phyloP scores from a whole-genome alignment of 1,140 invertebrate genomes.

The Cydia splendana region DNA sequence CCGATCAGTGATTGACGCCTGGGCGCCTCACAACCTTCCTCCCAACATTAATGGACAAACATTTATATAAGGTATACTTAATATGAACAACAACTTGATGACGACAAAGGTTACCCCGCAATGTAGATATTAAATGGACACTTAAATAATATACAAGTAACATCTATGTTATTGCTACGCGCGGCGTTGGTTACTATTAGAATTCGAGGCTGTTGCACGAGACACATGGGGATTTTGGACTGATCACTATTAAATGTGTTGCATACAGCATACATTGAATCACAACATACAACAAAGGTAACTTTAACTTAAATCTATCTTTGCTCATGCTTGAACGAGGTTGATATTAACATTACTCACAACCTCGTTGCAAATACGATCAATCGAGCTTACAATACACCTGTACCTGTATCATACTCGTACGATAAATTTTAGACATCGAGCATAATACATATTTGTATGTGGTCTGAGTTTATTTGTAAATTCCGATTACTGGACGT shows the following conservation, averaged over 20 bases:
- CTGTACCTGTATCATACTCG: constrained; percentile 27
- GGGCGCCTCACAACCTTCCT: constrained; percentile 49
- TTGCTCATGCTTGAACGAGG: constrained; percentile 48
- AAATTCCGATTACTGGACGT: neutral
- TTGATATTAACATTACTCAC: constrained; percentile 43
- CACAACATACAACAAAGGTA: constrained; percentile 64
- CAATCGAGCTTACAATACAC: constrained; percentile 40
- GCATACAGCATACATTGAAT: constrained; percentile 43
- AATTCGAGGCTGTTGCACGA: constrained; percentile 67
- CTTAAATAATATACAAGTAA: constrained; percentile 25
- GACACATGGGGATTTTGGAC: constrained; percentile 36
- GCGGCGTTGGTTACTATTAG: constrained; percentile 5
- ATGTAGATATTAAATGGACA: constrained; percentile 31
- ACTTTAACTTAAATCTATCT: constrained; percentile 51
- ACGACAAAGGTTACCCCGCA: constrained; percentile 24
- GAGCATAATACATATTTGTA: neutral
- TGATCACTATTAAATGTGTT: constrained; percentile 40
- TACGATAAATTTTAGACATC: constrained; percentile 26
- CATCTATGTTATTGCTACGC: constrained; percentile 16
- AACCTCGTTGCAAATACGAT: constrained; percentile 51
- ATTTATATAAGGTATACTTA: constrained; percentile 38
- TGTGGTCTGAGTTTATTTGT: neutral
- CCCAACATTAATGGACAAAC: constrained; percentile 37
- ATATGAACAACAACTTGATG: constrained; percentile 34
- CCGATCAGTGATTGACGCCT: constrained; percentile 6